Percentiles rank a stretch among this genome's conserved stretches.
Conservation (phyloP, 1,140 invertebrate species). For the Orchestia grillus region DNA sequence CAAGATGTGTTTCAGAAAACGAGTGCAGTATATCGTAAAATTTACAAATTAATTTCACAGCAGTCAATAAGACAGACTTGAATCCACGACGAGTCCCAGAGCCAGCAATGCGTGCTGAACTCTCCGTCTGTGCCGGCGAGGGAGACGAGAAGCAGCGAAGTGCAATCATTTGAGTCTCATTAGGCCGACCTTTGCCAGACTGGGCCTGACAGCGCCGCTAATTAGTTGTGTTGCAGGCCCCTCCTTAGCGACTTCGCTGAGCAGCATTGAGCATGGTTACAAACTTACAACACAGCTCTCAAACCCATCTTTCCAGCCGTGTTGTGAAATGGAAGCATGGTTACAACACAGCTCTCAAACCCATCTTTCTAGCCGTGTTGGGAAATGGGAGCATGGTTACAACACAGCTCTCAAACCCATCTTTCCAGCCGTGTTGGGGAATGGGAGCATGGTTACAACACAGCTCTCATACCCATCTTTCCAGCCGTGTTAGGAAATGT, state of each 20-base stretch:
- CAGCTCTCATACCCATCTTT: too few species aligned
- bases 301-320: too few species aligned
- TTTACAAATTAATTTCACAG: neutral
- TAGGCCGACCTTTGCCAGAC: neutral
- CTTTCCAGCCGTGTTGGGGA: too few species aligned
- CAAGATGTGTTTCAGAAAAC: neutral
- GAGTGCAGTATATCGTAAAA: neutral
- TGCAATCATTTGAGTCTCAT: conserved; percentile 8
- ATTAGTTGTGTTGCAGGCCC: neutral
- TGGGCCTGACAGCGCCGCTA: neutral
- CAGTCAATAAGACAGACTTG: neutral
- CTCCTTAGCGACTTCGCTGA: neutral
- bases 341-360: neutral
- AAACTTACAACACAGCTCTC: too few species aligned
- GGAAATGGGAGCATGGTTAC: neutral
- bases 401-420: too few species aligned
- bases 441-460: neutral
- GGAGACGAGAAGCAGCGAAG: neutral
- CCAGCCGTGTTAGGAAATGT: too few species aligned
- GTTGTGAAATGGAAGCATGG: neutral
- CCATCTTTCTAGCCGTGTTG: too few species aligned
- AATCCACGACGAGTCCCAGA: neutral
- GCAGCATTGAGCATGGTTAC: neutral
- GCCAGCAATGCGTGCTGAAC: neutral
- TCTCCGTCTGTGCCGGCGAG: neutral